Evolutionary conservation across 2,113 vertebrate genomes (phyloP).

Genomic region (Tachuris rubrigastra): DNA sequence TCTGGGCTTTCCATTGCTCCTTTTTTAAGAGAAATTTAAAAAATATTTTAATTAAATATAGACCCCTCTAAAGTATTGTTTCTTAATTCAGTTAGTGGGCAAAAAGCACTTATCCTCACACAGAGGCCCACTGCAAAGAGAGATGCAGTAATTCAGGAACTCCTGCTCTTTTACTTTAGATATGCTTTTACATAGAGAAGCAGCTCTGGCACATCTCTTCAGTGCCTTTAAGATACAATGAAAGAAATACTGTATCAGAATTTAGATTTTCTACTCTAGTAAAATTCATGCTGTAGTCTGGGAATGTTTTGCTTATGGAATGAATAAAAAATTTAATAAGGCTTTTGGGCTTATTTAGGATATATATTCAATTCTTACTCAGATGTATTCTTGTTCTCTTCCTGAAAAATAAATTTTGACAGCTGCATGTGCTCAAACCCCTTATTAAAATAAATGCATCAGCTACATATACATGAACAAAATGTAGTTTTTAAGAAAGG

Average conservation of each 20-base stretch:
- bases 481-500: not conserved
- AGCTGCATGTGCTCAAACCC: not conserved
- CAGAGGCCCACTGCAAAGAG: not conserved
- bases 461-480: not conserved
- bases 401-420: not conserved
- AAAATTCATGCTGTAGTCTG: not conserved
- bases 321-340: constrained; percentile 28
- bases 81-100: not conserved
- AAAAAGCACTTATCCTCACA: not conserved
- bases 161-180: not conserved
- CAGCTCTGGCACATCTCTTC: not conserved
- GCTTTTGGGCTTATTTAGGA: constrained; percentile 11
- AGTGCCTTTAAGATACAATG: not conserved
- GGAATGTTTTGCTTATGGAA: constrained; percentile 9
- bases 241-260: not conserved
- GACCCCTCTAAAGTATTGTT: not conserved
- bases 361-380: not conserved
- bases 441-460: not conserved
- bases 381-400: not conserved
- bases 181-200: not conserved
- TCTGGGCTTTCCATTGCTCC: not conserved
- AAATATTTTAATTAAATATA: not conserved
- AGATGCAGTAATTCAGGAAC: not conserved
- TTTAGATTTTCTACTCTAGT: not conserved
- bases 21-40: accelerated